A percentile compares a stretch with the other conserved stretches of the same genome.
These are phyloP conservation scores for Chionomys nivalis DNA, from an alignment of 2,113 vertebrate species.

Conservation along the genomic window DNA sequence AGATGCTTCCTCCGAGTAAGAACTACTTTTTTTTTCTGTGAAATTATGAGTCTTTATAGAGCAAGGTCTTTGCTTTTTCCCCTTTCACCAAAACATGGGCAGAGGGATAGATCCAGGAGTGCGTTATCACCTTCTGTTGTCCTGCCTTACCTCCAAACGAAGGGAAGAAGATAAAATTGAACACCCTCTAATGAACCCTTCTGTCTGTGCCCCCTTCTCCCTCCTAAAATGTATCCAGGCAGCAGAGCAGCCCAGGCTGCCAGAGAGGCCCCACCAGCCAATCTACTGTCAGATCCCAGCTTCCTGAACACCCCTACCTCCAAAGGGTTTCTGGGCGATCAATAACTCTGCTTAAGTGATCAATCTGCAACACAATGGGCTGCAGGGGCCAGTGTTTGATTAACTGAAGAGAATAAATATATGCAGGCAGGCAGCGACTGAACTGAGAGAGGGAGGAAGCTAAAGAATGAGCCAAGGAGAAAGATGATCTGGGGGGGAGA, in stretches of 20 bases:
- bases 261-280: slow-evolving; percentile 37
- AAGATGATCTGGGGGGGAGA: background rate
- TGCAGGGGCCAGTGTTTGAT: slow-evolving; percentile 81
- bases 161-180: slow-evolving; percentile 29
- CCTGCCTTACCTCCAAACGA: slow-evolving; percentile 37
- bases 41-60: slow-evolving; percentile 61
- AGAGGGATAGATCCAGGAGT: background rate
- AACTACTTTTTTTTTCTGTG: slow-evolving; percentile 22
- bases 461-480: background rate
- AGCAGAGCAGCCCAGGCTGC: background rate
- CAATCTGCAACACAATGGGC: slow-evolving; percentile 81
- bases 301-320: slow-evolving; percentile 64
- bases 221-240: background rate
- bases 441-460: slow-evolving; percentile 3
- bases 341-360: slow-evolving; percentile 85
- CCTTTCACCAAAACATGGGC: background rate
- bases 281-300: slow-evolving; percentile 47
- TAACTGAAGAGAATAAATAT: slow-evolving; percentile 78
- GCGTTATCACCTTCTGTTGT: background rate
- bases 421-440: slow-evolving; percentile 47
- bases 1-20: slow-evolving; percentile 43
- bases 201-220: background rate
- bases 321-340: slow-evolving; percentile 79
- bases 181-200: slow-evolving; percentile 31
- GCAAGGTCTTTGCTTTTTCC: slow-evolving; percentile 36